Base-by-base conservation (phyloP, 2,888 invertebrate species). In the Clusia tigrina region DNA sequence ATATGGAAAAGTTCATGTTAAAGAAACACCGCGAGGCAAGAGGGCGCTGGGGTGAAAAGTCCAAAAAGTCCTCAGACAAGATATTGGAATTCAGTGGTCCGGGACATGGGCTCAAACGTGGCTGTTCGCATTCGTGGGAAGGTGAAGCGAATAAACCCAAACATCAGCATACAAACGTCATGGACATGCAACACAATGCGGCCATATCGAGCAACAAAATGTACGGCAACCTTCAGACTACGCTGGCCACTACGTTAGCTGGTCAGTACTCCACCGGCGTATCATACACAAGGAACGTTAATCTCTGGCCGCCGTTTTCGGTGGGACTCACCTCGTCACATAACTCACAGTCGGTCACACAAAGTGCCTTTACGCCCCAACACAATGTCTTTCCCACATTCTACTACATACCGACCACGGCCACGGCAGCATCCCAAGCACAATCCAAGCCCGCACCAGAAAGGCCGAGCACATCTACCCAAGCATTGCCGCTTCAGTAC, bases 1-100 rank as follows among this genome's bases (percentile, higher is more conserved):
- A 91, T 64, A 94, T 94, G 94, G 93, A 93, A 78, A 92, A 91
- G 73, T 86, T 88, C 55, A 87, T 94, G 86, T 84, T 90, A 1
- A 91, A 91, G 74, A 87, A 87, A 63, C 91, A 92, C 71, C 86
- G 89, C 1, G 89, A 90, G 66, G 85, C 85, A 2, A 85, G 91
- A 10, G 85, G 85, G 0, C 85, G 84, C 15, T 82, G 79, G n/a
- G 82, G 86, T 2, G 83, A 84, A 12, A 83, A 82, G 64, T 83
- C 83, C 60, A 85, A 81, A 5, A 84, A 82, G 56, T 67, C 69
- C 1, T 72, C 76, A 1, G 85, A 81, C 51, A 81, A 80, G 58
- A 66, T 69, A 17, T 68, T 79, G 17, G 82, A 83, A 17, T 75
- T 78, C 58, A 76, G 74, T 23, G 72, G 71, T 22, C 81, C 82